Evolutionary conservation across 2,888 invertebrate species (phyloP).

Genomic region (Nomada ferruginata): DNA sequence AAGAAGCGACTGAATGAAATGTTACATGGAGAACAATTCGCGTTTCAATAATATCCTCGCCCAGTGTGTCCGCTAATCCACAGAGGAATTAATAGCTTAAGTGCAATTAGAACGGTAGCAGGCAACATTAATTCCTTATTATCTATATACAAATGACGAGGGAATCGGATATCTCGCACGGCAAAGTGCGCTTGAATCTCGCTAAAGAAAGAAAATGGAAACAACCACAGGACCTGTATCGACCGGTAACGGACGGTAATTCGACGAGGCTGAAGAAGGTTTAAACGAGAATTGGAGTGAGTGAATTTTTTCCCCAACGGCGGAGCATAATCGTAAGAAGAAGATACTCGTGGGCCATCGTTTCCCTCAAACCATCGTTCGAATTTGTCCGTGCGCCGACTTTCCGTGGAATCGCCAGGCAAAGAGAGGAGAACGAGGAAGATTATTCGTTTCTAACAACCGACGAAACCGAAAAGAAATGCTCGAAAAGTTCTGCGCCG

Average conservation of each 20-base stretch:
- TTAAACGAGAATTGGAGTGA: not conserved
- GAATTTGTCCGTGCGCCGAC: conserved; percentile 38
- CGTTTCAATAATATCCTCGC: conserved; percentile 13
- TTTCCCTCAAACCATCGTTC: conserved; percentile 31
- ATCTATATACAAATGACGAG: not conserved
- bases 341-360: conserved; percentile 51
- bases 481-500: conserved; percentile 9
- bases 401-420: not conserved
- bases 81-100: conserved; percentile 5
- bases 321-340: conserved; percentile 61
- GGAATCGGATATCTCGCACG: not conserved
- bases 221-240: not conserved
- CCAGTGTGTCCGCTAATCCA: conserved; percentile 2
- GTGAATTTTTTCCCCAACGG: conserved; percentile 11
- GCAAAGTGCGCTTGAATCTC: not conserved
- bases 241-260: conserved; percentile 17
- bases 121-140: conserved; percentile 12
- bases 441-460: conserved; percentile 21
- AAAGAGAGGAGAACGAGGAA: not conserved
- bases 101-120: conserved; percentile 20
- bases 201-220: not conserved
- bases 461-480: conserved; percentile 1
- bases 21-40: not conserved
- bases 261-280: conserved; percentile 20
- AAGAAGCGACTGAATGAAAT: not conserved